phyloP scores from a whole-genome alignment of 2,888 invertebrate genomes.

The Sialis lutaria region DNA sequence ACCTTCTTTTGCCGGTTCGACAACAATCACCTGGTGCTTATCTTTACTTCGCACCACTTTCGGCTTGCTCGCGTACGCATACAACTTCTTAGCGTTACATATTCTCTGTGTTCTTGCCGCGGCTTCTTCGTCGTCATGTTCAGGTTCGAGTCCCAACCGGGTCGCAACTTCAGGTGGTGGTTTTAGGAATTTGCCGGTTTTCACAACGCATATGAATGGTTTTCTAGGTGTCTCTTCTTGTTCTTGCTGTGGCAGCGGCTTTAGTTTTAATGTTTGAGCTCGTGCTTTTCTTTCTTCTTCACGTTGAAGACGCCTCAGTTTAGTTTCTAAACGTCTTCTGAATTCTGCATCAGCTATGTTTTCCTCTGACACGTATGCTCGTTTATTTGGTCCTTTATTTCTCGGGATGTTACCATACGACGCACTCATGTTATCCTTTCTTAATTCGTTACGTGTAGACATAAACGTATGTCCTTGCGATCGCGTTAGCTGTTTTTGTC shows the following conservation, averaged over 20 bases:
- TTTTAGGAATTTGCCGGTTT: slow-evolving; percentile 58
- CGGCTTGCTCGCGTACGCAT: slow-evolving; percentile 49
- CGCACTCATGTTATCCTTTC: not conserved
- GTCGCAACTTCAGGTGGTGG: slow-evolving; percentile 56
- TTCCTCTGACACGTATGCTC: slow-evolving; percentile 15
- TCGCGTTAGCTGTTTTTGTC: slow-evolving; percentile 10
- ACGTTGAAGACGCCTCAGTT: slow-evolving; percentile 48
- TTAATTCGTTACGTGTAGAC: slow-evolving; percentile 4
- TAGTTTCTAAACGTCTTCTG: slow-evolving; percentile 52
- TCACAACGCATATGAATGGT: slow-evolving; percentile 67
- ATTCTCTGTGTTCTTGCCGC: slow-evolving; percentile 17
- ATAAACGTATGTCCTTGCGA: not conserved
- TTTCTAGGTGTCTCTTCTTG: slow-evolving; percentile 17
- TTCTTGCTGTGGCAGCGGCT: not conserved
- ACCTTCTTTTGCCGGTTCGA: slow-evolving; percentile 5
- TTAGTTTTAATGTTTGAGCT: not conserved
- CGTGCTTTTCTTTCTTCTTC: slow-evolving; percentile 23
- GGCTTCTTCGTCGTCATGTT: slow-evolving; percentile 15
- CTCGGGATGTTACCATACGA: not conserved
- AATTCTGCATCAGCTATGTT: slow-evolving; percentile 32
- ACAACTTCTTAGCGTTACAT: slow-evolving; percentile 29
- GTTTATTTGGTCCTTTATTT: not conserved
- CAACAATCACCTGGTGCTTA: not conserved
- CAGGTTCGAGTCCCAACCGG: slow-evolving; percentile 37
- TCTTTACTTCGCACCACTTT: slow-evolving; percentile 24